A percentile compares a stretch with the other conserved stretches of the same genome.
These are phyloP conservation scores for Stegostoma tigrinum DNA, from an alignment of 2,113 vertebrate genomes.

Conservation along the genomic window DNA sequence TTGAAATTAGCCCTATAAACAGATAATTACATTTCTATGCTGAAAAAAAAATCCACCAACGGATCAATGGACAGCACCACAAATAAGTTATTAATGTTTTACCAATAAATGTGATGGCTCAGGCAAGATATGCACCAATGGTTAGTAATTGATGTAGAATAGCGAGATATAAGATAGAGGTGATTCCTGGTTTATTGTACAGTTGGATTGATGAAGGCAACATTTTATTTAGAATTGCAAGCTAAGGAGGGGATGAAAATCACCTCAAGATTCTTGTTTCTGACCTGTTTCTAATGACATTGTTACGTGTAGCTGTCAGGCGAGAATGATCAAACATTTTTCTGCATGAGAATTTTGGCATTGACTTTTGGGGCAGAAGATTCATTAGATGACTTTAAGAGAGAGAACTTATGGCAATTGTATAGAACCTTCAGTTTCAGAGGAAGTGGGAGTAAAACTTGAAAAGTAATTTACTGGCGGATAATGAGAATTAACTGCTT, in stretches of 20 bases:
- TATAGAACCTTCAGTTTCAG: background rate
- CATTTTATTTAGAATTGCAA: background rate
- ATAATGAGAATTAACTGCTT: background rate
- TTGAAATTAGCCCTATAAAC: background rate
- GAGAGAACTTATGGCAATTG: background rate
- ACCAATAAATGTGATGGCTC: background rate
- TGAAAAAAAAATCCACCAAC: background rate
- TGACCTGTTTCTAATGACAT: no score
- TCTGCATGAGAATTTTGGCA: no score
- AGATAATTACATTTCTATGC: background rate
- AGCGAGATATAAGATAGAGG: background rate
- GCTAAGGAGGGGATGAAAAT: background rate
- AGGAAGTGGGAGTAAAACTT: background rate
- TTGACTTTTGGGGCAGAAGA: background rate
- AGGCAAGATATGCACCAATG: background rate
- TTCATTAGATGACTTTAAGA: background rate
- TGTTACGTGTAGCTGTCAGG: background rate
- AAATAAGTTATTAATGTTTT: background rate
- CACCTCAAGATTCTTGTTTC: background rate
- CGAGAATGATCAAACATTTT: background rate
- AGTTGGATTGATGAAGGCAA: background rate
- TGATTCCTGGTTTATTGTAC: background rate
- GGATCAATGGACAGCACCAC: background rate
- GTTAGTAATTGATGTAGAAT: background rate
- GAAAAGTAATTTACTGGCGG: background rate